Evolutionary conservation across 2,113 vertebrate species (phyloP).

Genomic region (Corythoichthys intestinalis): DNA sequence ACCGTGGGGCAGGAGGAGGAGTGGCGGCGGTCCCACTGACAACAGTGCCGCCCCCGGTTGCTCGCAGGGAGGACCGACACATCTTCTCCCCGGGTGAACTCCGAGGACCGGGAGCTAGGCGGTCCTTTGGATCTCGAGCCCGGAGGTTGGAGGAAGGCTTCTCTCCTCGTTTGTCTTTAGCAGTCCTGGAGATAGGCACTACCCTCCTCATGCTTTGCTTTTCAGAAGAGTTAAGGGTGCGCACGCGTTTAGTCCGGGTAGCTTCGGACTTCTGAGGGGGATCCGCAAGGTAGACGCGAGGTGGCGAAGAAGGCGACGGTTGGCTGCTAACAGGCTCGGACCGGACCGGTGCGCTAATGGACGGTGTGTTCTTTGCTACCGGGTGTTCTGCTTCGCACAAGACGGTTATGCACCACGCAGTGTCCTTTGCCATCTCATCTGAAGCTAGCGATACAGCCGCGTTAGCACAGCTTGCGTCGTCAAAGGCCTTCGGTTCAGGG

Average conservation of each 20-base stretch:
- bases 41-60: slow-evolving; percentile 22
- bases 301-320: slow-evolving; percentile 45
- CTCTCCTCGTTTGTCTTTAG: slow-evolving; percentile 23
- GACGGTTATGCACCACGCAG: slow-evolving; percentile 51
- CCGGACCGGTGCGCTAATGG: slow-evolving; percentile 20
- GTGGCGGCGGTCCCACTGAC: slow-evolving; percentile 40
- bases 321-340: slow-evolving; percentile 56
- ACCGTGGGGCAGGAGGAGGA: slow-evolving; percentile 40
- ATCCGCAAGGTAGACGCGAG: slow-evolving; percentile 17
- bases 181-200: slow-evolving; percentile 77
- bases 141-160: slow-evolving; percentile 20
- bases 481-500: slow-evolving; percentile 72
- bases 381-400: slow-evolving; percentile 40
- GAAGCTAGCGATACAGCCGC: slow-evolving; percentile 38
- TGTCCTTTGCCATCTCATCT: background rate
- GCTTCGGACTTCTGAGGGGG: background rate
- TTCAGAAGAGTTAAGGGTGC: slow-evolving; percentile 78
- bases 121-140: slow-evolving; percentile 33
- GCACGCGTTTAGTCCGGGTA: slow-evolving; percentile 67
- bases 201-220: slow-evolving; percentile 82
- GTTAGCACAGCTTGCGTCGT: slow-evolving; percentile 31
- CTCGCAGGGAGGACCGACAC: slow-evolving; percentile 72
- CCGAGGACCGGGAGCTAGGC: slow-evolving; percentile 44
- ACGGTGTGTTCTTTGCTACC: background rate
- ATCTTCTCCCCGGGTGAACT: slow-evolving; percentile 76